phyloP scores from a whole-genome alignment of 2,797 vertebrate genomes.

The Lagodon rhomboides region DNA sequence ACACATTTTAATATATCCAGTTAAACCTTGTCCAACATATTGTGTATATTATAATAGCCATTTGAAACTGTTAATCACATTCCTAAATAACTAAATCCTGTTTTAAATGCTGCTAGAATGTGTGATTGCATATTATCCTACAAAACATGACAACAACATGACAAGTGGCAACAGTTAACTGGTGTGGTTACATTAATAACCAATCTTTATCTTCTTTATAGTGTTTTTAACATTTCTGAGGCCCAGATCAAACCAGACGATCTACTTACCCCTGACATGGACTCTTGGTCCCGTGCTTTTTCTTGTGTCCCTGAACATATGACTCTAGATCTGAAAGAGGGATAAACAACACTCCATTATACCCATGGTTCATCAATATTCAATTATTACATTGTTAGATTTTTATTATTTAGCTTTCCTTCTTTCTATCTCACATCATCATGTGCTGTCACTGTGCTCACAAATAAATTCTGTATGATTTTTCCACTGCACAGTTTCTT shows the following conservation, averaged over 20 bases:
- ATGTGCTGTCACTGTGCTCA: neutral
- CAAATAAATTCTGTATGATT: neutral
- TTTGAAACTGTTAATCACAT: no score
- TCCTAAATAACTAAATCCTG: no score
- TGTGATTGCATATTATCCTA: no score
- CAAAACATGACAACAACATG: no score
- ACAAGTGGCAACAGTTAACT: no score
- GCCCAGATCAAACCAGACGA: neutral
- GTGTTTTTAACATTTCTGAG: neutral
- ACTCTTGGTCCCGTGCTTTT: constrained; percentile 80
- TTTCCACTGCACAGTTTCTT: neutral
- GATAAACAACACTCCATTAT: neutral
- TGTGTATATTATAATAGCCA: no score
- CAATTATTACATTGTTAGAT: neutral
- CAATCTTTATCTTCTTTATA: no score
- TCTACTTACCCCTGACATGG: constrained; percentile 76
- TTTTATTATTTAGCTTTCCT: neutral
- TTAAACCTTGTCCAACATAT: no score
- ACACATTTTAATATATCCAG: no score
- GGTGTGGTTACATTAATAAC: no score
- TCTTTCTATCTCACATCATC: neutral
- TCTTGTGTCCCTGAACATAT: constrained; percentile 80
- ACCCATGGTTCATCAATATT: neutral
- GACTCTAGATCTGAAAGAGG: constrained; percentile 65
- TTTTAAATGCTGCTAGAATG: no score